phyloP scores from a whole-genome alignment of 1,140 invertebrate species.

The Eumaeus atala region DNA sequence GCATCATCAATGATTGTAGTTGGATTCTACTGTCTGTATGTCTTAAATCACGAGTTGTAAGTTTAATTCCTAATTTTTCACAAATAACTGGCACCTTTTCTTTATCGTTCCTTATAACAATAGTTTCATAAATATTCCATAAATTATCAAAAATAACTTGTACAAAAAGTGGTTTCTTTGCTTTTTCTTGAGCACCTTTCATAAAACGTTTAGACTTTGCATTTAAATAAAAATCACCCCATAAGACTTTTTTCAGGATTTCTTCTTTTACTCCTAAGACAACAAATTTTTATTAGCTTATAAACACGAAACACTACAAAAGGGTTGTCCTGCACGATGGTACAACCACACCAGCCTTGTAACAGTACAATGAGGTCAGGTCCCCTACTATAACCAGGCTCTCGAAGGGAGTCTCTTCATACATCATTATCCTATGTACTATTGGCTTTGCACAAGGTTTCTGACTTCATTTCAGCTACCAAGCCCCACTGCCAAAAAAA shows the following conservation, averaged over 20 bases:
- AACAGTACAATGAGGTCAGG: no score
- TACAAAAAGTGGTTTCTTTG: conserved; percentile 97
- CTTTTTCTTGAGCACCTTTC: conserved; percentile 94
- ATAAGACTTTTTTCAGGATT: conserved; percentile 86
- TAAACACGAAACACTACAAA: no score
- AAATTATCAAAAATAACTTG: conserved; percentile 96
- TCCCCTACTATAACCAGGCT: no score
- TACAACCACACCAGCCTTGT: no score
- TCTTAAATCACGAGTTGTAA: conserved; percentile 84
- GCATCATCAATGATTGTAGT: conserved; percentile 86
- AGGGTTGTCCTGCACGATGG: no score
- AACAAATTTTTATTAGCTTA: not conserved
- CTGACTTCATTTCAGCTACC: no score
- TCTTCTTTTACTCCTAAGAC: conserved; percentile 73
- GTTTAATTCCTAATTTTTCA: conserved; percentile 86
- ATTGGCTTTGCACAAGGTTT: no score
- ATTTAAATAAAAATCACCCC: conserved; percentile 97
- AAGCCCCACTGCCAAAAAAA: no score
- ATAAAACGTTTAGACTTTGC: conserved; percentile 89
- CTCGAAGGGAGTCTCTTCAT: no score
- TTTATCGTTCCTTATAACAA: conserved; percentile 86
- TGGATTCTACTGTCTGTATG: conserved; percentile 86
- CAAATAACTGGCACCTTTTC: conserved; percentile 87
- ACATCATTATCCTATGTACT: no score
- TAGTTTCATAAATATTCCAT: conserved; percentile 92